Evolutionary conservation across 2,113 vertebrate species (phyloP).

Genomic region (Felis catus): F.catus_Fca126_mat1.0 CM031413.1:17703001-17703500

Average conservation of each 20-base stretch:
- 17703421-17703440: no score
- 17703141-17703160: background rate
- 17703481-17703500: background rate
- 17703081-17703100: background rate
- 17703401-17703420: background rate
- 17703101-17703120: background rate
- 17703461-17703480: background rate
- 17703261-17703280: background rate
- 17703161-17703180: background rate
- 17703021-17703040: background rate
- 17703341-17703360: background rate
- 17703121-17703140: background rate
- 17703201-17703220: background rate
- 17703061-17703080: background rate
- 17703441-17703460: background rate
- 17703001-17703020: background rate
- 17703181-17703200: background rate
- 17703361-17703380: no score
- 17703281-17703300: background rate
- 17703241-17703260: background rate
- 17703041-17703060: no score
- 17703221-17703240: background rate
- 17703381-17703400: background rate
- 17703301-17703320: background rate
- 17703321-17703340: background rate